Evolutionary conservation across 2,113 vertebrate genomes (phyloP), one percentile per base, ranked within the genome.

Genomic region (Fregata magnificens): DNA sequence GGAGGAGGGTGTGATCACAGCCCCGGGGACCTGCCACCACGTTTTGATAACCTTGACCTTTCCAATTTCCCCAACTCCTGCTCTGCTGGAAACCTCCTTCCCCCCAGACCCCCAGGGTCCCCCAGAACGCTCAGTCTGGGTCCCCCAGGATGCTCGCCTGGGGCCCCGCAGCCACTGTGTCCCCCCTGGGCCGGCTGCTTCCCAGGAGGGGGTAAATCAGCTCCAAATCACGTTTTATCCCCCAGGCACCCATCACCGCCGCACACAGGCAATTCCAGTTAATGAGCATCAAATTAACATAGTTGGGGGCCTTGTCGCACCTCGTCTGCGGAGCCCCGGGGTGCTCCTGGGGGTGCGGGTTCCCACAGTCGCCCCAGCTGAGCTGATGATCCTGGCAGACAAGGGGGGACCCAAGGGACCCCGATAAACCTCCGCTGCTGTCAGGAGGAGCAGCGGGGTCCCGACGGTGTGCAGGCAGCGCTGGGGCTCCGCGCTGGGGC

Each of bases 261-360:
- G 1, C 42, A 11, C 31, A 5, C 40, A 11, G n/a, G 40, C 31
- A 14, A 34, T 34, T 45, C 58, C 38, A 47, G 16, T 13, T 67
- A 12, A 80, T 31, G 15, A 77, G 28, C 49, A 21, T 6, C 32
- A 16, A 40, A 70, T 82, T 44, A 63, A 62, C 0, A 0, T 8
- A 4, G 11, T 1, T 26, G 24, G 11, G 38, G 32, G 16, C 24
- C 49, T 63, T 52, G 49, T 50, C 3, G 2, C 7, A 1, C 58
- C 65, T 72, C 4, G 0, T 44, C 65, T 2, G 0, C 29, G 58
- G 32, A 28, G 26, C 44, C 44, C 28, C 1, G 1, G 52, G 44
- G 28, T 29, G 44, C 16, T 44, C 18, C 72, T 28, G 49, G 31
- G 58, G 6, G 9, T 32, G 16, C 1, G 1, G 42, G 61, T 29